Evolutionary conservation across 2,797 vertebrate genomes (phyloP).

Genomic region (Girardinus metallicus): DNA sequence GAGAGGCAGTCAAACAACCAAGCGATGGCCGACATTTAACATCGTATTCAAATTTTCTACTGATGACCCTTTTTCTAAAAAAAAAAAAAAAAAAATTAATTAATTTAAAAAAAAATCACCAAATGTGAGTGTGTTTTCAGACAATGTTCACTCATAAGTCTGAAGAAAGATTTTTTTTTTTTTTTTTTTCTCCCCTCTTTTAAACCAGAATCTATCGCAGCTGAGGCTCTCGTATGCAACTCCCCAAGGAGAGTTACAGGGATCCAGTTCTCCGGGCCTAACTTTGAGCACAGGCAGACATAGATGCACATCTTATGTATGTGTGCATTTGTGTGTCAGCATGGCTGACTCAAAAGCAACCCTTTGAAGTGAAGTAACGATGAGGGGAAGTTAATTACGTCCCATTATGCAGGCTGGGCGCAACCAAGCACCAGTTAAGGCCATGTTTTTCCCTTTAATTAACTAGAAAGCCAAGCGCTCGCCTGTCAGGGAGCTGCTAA

Average conservation of each 20-base stretch:
- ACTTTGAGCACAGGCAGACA: slow-evolving; percentile 61
- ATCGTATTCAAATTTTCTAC: slow-evolving; percentile 23
- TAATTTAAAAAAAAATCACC: neutral
- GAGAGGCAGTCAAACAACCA: slow-evolving; percentile 7
- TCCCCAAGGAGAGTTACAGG: slow-evolving; percentile 66
- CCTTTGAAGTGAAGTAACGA: slow-evolving; percentile 92
- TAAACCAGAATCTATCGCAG: slow-evolving; percentile 43
- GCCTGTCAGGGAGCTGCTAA: slow-evolving; percentile 87
- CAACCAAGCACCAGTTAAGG: slow-evolving; percentile 90
- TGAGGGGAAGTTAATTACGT: slow-evolving; percentile 98
- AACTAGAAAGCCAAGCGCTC: slow-evolving; percentile 92
- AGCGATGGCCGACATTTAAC: slow-evolving; percentile 12
- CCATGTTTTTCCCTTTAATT: slow-evolving; percentile 97
- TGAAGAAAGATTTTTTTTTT: slow-evolving; percentile 30
- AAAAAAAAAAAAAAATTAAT: too few relatives aligned
- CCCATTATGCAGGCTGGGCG: slow-evolving; percentile 89
- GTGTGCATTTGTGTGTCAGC: slow-evolving; percentile 48
- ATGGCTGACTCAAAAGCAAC: slow-evolving; percentile 74
- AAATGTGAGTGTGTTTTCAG: slow-evolving; percentile 21
- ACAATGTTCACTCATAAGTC: slow-evolving; percentile 43
- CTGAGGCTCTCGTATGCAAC: slow-evolving; percentile 46
- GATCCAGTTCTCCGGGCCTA: slow-evolving; percentile 59
- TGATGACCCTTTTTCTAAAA: neutral
- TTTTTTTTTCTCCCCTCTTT: neutral
- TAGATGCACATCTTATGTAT: slow-evolving; percentile 60